A percentile compares a stretch with the other conserved stretches of the same genome.
phyloP scores from a whole-genome alignment of 2,888 invertebrate genomes.

The Osedax frankpressi region DNA sequence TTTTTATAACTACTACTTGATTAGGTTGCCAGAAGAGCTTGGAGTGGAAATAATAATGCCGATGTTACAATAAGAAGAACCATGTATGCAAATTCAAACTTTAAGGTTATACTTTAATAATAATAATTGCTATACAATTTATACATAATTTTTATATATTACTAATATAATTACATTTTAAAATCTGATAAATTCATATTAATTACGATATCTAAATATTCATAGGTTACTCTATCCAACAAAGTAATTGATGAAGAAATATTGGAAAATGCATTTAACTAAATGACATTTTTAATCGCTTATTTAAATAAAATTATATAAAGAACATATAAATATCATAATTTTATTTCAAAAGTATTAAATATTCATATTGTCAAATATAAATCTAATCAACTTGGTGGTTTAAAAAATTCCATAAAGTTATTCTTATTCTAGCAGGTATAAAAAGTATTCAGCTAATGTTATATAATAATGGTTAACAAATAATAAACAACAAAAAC shows the following conservation, averaged over 20 bases:
- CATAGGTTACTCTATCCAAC: slow-evolving; percentile 49
- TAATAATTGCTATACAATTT: no score
- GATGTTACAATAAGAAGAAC: slow-evolving; percentile 49
- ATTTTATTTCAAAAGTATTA: neutral
- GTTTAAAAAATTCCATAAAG: no score
- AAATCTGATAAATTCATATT: no score
- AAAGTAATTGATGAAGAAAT: slow-evolving; percentile 36
- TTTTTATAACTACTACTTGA: slow-evolving; percentile 14
- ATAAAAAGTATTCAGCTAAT: neutral
- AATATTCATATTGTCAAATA: neutral
- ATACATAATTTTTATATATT: no score
- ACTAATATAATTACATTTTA: no score
- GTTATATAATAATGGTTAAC: neutral
- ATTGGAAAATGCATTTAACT: slow-evolving; percentile 27
- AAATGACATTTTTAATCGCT: no score
- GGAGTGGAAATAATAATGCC: slow-evolving; percentile 53
- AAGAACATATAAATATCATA: no score
- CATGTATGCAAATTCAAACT: no score
- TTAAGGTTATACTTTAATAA: no score
- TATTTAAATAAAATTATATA: no score
- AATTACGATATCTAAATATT: no score
- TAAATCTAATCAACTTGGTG: neutral
- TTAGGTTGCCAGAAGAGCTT: slow-evolving; percentile 49
- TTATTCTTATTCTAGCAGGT: no score
- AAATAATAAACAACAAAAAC: neutral